Conservation (phyloP, 1,140 invertebrate genomes). For the Aphaenogaster floridana region DNA sequence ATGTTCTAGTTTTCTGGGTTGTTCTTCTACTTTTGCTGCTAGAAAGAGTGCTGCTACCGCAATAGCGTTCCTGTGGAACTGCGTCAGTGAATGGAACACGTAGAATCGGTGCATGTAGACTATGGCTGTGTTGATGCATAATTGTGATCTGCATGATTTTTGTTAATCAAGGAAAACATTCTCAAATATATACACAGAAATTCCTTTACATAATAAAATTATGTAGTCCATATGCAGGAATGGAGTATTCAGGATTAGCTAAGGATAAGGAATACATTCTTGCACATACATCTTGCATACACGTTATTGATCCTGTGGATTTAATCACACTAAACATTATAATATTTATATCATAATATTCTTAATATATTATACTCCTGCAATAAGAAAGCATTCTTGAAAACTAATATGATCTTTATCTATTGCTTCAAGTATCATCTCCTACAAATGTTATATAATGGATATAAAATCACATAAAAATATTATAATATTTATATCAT, state of each 20-base stretch:
- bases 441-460: not conserved
- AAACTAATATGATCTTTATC: not conserved
- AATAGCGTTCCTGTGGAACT: conserved; percentile 94
- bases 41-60: conserved; percentile 96
- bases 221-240: not conserved
- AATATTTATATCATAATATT: not conserved
- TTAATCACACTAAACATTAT: not conserved
- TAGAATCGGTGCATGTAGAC: conserved; percentile 99
- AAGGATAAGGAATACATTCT: not conserved
- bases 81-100: conserved; percentile 96
- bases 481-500: too few species aligned
- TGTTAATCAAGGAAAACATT: conserved; percentile 79
- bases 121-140: conserved; percentile 98
- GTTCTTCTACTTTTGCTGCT: conserved; percentile 99
- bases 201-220: not conserved
- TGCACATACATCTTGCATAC: not conserved
- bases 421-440: not conserved
- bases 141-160: conserved; percentile 89
- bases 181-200: not conserved
- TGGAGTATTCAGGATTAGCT: not conserved
- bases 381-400: not conserved
- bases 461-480: not conserved
- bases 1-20: conserved; percentile 98
- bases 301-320: not conserved
- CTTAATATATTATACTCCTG: not conserved